Evolutionary conservation across 2,113 vertebrate genomes (phyloP), one percentile per base, ranked within the genome.

Genomic region (Meleagris gallopavo): DNA sequence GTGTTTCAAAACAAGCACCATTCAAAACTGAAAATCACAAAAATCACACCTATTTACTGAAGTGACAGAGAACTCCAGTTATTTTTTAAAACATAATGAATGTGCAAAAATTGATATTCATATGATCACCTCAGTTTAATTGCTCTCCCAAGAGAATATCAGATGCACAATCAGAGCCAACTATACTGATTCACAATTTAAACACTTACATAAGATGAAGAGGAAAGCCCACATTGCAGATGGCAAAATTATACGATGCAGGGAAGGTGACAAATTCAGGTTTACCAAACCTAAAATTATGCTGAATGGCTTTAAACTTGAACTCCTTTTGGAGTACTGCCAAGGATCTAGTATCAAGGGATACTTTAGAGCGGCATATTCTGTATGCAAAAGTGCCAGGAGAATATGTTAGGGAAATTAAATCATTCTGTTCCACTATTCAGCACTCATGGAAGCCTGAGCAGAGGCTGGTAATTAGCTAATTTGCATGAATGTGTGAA

Each of bases 391-490:
- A 97, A 93, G 92, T 30, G 46, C 79, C 81, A 90, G 61, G 88
- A 96, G 94, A 96, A 40, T 84, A 67, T 43, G 86, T 65, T 91
- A 61, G 88, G 76, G 82, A 94, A 94, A 95, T 95, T 89, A 95
- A 95, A 95, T 93, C 69, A 38, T 88, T 89, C 91, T 83, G 90
- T 82, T 91, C 43, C 92, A 76, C 92, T 86, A 76, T 43, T 91
- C 73, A 79, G 83, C 70, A 46, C 80, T 88, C 83, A 43, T 34
- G 76, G 88, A 95, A 84, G 82, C 62, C 78, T 36, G 61, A 69
- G 84, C 34, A 86, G 73, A 73, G 93, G 75, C 66, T 93, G 93
- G 83, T 94, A 91, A 96, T 95, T 95, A 94, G 83, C 72, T 94
- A 34, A 91, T 95, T 95, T 95, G 30, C 94, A 96, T 90, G 85